These are phyloP conservation scores for Hirtodrosophila confusa DNA, from an alignment of 2,888 invertebrate species.

Conservation along the genomic window DNA sequence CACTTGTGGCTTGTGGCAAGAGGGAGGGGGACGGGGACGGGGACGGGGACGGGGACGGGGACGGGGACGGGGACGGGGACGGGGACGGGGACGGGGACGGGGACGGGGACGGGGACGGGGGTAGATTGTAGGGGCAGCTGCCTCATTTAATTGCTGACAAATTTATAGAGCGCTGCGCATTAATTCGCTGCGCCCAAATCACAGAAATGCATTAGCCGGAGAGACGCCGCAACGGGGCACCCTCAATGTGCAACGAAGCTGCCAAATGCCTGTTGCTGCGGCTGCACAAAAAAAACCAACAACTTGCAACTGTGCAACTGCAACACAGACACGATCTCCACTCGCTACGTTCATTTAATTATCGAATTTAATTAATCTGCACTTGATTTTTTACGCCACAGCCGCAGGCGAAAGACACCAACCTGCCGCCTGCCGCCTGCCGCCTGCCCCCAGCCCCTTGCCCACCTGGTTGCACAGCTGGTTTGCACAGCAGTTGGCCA, in stretches of 20 bases:
- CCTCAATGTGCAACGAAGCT: constrained; percentile 74
- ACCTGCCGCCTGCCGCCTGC: constrained; percentile 1
- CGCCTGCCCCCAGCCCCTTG: constrained; percentile 12
- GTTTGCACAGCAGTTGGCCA: constrained; percentile 7
- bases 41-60: constrained; percentile 10
- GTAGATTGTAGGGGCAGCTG: constrained; percentile 32
- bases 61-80: constrained; percentile 3
- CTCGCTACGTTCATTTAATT: constrained; percentile 82
- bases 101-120: constrained; percentile 4
- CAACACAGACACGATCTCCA: constrained; percentile 68
- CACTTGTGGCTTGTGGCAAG: background rate
- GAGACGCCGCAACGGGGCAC: constrained; percentile 49
- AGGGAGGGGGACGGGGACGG: constrained; percentile 1
- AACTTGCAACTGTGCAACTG: constrained; percentile 31
- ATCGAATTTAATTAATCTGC: constrained; percentile 79
- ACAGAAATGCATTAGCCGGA: constrained; percentile 75
- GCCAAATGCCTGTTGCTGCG: constrained; percentile 25
- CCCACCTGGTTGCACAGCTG: constrained; percentile 22
- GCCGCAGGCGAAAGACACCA: constrained; percentile 48
- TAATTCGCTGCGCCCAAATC: constrained; percentile 81
- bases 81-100: constrained; percentile 1
- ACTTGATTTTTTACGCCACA: constrained; percentile 77
- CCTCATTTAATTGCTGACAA: constrained; percentile 81
- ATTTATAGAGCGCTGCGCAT: constrained; percentile 82
- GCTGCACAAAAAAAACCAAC: constrained; percentile 13